These are phyloP conservation scores for Pteruthius melanotis DNA, from an alignment of 2,113 vertebrate species.

Conservation along the genomic window DNA sequence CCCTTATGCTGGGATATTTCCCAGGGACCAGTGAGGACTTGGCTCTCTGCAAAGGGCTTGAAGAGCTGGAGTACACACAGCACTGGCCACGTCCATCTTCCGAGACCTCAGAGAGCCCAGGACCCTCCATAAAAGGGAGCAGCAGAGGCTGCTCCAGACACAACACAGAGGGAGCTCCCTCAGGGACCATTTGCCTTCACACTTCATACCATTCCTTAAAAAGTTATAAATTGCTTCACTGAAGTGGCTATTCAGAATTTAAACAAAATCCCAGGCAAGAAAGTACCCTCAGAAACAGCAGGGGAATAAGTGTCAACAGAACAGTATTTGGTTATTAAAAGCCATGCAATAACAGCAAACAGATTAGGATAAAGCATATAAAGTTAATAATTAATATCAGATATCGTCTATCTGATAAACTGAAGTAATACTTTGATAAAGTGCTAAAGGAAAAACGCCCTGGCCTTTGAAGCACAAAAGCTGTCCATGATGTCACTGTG, in stretches of 20 bases:
- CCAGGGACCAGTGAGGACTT: neutral
- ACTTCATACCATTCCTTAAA: conserved; percentile 41
- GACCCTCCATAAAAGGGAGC: conserved; percentile 7
- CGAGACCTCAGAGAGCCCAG: neutral
- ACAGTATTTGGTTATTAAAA: neutral
- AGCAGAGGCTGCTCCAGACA: neutral
- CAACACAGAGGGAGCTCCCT: neutral
- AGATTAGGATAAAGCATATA: neutral
- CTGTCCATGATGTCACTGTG: neutral
- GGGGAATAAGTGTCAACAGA: neutral
- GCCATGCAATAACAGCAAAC: neutral
- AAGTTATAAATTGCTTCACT: neutral
- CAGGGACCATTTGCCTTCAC: neutral
- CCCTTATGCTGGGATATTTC: neutral
- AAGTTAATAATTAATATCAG: conserved; percentile 50
- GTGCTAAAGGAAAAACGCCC: neutral
- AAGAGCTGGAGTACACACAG: neutral
- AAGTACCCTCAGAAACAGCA: neutral
- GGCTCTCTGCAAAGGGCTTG: neutral
- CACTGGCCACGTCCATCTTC: neutral
- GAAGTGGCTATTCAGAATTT: neutral
- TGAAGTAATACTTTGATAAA: neutral
- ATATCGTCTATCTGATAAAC: neutral
- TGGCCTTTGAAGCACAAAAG: neutral
- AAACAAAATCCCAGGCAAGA: neutral